Conservation (phyloP, 1,140 invertebrate genomes). For the Melanaphis sacchari region DNA sequence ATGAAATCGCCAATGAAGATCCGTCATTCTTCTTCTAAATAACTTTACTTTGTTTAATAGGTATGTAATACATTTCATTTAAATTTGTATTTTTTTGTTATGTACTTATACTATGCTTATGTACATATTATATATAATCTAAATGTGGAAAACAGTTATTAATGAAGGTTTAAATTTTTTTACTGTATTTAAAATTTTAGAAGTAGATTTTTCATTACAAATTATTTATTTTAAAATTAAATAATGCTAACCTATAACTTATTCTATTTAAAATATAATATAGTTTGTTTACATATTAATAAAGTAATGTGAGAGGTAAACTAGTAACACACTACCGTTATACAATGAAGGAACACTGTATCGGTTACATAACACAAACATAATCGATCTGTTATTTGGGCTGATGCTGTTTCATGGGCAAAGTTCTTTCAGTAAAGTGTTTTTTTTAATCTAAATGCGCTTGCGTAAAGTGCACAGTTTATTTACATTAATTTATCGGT, state of each 20-base stretch:
- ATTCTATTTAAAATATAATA: background rate
- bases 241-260: background rate
- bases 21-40: no score
- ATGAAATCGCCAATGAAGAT: no score
- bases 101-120: no score
- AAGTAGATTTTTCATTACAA: background rate
- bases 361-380: background rate
- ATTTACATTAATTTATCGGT: background rate
- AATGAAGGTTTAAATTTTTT: background rate
- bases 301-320: background rate
- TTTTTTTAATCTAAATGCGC: constrained; percentile 43
- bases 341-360: background rate
- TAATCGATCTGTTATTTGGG: constrained; percentile 45
- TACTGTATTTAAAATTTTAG: background rate
- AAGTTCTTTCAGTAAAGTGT: constrained; percentile 21
- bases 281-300: background rate
- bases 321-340: background rate
- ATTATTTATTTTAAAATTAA: background rate
- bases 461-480: constrained; percentile 4
- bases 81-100: no score
- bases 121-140: no score
- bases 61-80: no score
- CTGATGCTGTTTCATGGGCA: constrained; percentile 34
- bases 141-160: background rate
- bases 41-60: no score